Evolutionary conservation across 2,888 invertebrate species (phyloP).

Genomic region (Petrolisthes manimaculis): DNA sequence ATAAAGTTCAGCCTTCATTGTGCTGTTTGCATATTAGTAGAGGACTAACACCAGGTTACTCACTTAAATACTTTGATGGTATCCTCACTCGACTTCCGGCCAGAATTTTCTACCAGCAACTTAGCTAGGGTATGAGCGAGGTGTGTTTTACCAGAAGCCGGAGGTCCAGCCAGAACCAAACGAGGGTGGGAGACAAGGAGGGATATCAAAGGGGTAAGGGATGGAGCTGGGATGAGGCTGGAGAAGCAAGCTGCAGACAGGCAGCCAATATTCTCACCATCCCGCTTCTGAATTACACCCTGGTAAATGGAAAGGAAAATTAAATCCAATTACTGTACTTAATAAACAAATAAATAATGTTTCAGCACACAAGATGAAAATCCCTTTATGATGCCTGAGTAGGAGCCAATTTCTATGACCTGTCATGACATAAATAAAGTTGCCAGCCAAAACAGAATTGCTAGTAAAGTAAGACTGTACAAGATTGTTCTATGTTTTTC

Average conservation of each 20-base stretch:
- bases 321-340: too few relatives aligned
- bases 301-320: neutral
- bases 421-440: neutral
- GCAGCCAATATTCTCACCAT: constrained; percentile 33
- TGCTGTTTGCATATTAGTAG: too few relatives aligned
- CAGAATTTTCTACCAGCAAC: constrained; percentile 41
- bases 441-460: neutral
- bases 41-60: neutral
- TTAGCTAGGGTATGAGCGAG: constrained; percentile 53
- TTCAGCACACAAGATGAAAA: too few relatives aligned
- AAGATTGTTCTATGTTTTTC: too few relatives aligned
- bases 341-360: too few relatives aligned
- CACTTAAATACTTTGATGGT: constrained; percentile 50
- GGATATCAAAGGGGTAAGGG: constrained; percentile 35
- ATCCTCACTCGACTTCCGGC: constrained; percentile 29
- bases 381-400: too few relatives aligned
- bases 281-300: constrained; percentile 43
- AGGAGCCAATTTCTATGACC: too few relatives aligned
- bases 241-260: constrained; percentile 36
- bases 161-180: constrained; percentile 56
- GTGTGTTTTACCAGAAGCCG: constrained; percentile 45
- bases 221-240: constrained; percentile 40
- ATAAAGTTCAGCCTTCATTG: too few relatives aligned
- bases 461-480: neutral
- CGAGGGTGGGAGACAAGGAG: constrained; percentile 45